These are phyloP conservation scores for Varecia variegata DNA, from an alignment of 2,797 vertebrate species.

Conservation along the genomic window DNA sequence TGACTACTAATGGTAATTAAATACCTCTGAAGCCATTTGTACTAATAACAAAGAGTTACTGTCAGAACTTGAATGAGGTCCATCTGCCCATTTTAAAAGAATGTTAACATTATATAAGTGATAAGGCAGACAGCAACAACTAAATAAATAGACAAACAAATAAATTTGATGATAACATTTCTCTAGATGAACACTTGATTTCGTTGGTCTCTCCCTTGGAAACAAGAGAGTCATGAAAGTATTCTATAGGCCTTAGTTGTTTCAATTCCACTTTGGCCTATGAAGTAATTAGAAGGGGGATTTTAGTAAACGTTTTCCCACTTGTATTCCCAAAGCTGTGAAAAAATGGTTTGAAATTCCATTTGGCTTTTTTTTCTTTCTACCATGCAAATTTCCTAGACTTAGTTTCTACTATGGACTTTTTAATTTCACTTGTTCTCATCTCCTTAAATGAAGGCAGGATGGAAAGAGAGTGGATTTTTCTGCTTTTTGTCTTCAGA, in stretches of 20 bases:
- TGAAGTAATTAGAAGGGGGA: neutral
- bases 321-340: neutral
- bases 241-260: neutral
- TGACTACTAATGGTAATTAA: conserved; percentile 91
- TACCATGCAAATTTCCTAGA: neutral
- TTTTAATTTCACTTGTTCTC: conserved; percentile 41
- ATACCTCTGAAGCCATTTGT: conserved; percentile 91
- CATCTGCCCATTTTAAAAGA: conserved; percentile 86
- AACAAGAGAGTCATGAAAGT: conserved; percentile 61
- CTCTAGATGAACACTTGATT: conserved; percentile 70
- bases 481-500: conserved; percentile 28
- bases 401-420: neutral
- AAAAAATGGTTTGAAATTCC: neutral
- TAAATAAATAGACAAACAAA: conserved; percentile 78
- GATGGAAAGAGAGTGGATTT: neutral
- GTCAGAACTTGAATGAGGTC: conserved; percentile 89
- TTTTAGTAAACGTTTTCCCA: neutral
- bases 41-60: conserved; percentile 89
- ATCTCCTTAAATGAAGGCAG: conserved; percentile 2
- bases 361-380: neutral
- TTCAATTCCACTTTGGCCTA: neutral
- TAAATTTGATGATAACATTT: conserved; percentile 65
- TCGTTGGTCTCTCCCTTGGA: conserved; percentile 62
- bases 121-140: conserved; percentile 83
- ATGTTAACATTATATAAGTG: conserved; percentile 86